phyloP scores from a whole-genome alignment of 2,113 vertebrate genomes.

The Ciconia stormi region DNA sequence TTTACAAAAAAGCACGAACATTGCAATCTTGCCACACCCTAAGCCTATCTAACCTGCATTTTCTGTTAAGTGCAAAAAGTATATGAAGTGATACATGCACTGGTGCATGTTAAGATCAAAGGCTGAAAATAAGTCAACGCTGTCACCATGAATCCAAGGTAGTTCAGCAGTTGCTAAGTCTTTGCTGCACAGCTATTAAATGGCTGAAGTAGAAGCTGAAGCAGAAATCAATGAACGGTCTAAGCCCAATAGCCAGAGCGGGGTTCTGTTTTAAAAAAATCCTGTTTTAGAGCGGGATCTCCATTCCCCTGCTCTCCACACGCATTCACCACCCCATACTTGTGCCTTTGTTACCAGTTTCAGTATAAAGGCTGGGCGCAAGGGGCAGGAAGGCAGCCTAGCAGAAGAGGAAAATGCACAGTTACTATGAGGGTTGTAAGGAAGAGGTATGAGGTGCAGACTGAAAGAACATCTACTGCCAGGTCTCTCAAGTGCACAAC shows the following conservation, averaged over 20 bases:
- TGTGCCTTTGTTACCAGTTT: neutral
- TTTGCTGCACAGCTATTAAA: neutral
- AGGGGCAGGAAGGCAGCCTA: neutral
- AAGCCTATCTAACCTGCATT: neutral
- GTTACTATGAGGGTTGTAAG: neutral
- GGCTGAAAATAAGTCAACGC: neutral
- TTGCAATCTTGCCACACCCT: neutral
- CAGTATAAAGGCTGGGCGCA: neutral
- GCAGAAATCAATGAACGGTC: neutral
- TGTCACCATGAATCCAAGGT: neutral
- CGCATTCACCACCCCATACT: neutral
- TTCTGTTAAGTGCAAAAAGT: constrained; percentile 51
- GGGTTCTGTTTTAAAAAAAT: no score
- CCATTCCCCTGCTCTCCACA: neutral
- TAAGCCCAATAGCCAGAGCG: neutral
- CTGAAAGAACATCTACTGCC: neutral
- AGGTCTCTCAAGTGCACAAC: neutral
- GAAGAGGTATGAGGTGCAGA: neutral
- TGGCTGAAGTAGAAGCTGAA: neutral
- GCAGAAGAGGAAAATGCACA: neutral
- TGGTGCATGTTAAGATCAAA: neutral
- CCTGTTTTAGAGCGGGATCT: neutral
- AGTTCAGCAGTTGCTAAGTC: neutral
- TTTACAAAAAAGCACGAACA: constrained; percentile 36
- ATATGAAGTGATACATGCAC: neutral